Evolutionary conservation across 2,797 vertebrate genomes (phyloP).

Genomic region (Melanotaenia boesemani): DNA sequence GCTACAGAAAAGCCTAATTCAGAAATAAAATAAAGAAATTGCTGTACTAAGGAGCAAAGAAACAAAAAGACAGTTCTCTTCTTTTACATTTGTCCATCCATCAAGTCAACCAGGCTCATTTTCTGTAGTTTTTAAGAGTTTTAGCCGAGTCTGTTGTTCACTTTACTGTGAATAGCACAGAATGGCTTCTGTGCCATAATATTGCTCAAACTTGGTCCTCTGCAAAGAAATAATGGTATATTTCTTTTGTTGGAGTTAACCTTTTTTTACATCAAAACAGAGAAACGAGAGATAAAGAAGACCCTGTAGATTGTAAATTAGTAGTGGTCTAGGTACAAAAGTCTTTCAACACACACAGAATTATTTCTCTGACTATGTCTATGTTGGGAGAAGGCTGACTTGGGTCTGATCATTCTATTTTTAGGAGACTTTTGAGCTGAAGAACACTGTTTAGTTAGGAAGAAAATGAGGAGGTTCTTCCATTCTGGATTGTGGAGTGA

Average conservation of each 20-base stretch:
- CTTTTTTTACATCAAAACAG: not conserved
- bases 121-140: conserved; percentile 51
- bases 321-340: not conserved
- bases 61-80: conserved; percentile 37
- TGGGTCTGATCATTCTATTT: not conserved
- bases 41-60: conserved; percentile 21
- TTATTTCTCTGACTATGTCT: not conserved
- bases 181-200: not conserved
- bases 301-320: not conserved
- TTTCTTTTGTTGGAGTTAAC: not conserved
- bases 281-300: not conserved
- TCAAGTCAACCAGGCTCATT: conserved; percentile 50
- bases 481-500: not conserved
- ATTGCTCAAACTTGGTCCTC: not conserved
- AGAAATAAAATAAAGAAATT: conserved; percentile 35
- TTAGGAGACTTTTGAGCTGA: not conserved
- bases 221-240: not conserved
- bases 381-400: not conserved
- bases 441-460: not conserved
- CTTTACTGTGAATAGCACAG: conserved; percentile 15
- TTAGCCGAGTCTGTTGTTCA: conserved; percentile 21
- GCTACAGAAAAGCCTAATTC: conserved; percentile 18
- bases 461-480: not conserved
- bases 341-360: not conserved
- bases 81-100: conserved; percentile 59